Evolutionary conservation across 2,113 vertebrate genomes (phyloP).

Genomic region (Sapayoa aenigma): DNA sequence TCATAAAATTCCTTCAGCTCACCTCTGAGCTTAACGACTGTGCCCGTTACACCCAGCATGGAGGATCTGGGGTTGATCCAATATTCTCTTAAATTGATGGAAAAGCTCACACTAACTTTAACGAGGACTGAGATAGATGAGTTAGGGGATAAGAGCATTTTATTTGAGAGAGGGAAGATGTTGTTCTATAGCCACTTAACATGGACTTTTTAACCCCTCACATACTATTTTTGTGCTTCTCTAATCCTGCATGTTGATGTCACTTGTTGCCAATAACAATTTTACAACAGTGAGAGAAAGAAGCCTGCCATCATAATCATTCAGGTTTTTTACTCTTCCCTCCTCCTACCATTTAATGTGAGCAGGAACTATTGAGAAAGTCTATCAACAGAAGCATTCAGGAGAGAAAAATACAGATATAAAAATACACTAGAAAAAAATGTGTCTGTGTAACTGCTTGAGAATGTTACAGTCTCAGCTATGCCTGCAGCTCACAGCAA

Average conservation of each 20-base stretch:
- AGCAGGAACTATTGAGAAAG: background rate
- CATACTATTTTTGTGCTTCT: background rate
- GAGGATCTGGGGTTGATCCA: slow-evolving; percentile 7
- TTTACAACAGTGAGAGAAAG: background rate
- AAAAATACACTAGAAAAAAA: background rate
- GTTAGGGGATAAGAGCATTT: background rate
- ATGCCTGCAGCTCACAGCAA: background rate
- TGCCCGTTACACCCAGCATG: background rate
- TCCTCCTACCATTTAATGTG: background rate
- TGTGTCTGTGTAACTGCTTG: accelerated
- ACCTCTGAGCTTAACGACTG: slow-evolving; percentile 45
- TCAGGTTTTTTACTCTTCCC: background rate
- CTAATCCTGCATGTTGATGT: background rate
- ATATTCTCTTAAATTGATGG: slow-evolving; percentile 13
- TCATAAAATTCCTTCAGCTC: slow-evolving; percentile 12
- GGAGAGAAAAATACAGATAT: background rate
- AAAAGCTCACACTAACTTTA: slow-evolving; percentile 31
- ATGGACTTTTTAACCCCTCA: background rate
- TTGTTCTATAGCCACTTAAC: background rate
- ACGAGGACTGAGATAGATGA: background rate
- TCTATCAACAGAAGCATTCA: background rate
- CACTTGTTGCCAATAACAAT: background rate
- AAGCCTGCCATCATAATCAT: background rate
- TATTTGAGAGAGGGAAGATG: background rate
- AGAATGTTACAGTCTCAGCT: background rate